phyloP scores from a whole-genome alignment of 1,140 invertebrate species.

The Drosophila ercepeae region DNA sequence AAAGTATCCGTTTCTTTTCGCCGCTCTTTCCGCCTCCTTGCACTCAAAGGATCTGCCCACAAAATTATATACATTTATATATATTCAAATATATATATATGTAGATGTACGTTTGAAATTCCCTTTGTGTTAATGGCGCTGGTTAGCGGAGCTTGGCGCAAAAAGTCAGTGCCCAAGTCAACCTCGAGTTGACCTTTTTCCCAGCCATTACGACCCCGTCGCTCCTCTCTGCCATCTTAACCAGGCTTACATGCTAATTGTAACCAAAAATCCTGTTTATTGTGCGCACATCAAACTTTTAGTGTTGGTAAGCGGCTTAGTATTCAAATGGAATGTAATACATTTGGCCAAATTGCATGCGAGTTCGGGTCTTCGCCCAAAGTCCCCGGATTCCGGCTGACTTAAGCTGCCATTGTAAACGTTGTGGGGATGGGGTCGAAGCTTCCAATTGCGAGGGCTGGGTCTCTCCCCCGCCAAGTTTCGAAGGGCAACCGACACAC shows the following conservation, averaged over 20 bases:
- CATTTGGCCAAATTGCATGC: slow-evolving; percentile 80
- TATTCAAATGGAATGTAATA: slow-evolving; percentile 83
- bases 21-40: slow-evolving; percentile 64
- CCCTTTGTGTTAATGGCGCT: slow-evolving; percentile 75
- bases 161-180: slow-evolving; percentile 70
- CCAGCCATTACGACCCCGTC: slow-evolving; percentile 3
- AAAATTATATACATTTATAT: slow-evolving; percentile 17
- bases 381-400: slow-evolving; percentile 62
- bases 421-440: neutral
- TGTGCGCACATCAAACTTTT: slow-evolving; percentile 82
- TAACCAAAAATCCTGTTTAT: slow-evolving; percentile 81
- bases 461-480: neutral
- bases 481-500: neutral
- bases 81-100: slow-evolving; percentile 1
- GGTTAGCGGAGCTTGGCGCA: slow-evolving; percentile 49
- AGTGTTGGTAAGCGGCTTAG: slow-evolving; percentile 82
- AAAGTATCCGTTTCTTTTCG: slow-evolving; percentile 81
- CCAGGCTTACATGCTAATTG: slow-evolving; percentile 77
- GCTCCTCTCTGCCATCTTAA: slow-evolving; percentile 22
- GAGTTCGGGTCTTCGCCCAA: slow-evolving; percentile 66
- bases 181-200: slow-evolving; percentile 31
- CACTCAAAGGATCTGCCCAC: slow-evolving; percentile 43
- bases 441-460: slow-evolving; percentile 1
- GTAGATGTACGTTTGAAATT: slow-evolving; percentile 39
- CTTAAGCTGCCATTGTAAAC: slow-evolving; percentile 62